A percentile compares a stretch with the other conserved stretches of the same genome.
Evolutionary conservation across 2,113 vertebrate species (phyloP).

Genomic region (Oceanites oceanicus): DNA sequence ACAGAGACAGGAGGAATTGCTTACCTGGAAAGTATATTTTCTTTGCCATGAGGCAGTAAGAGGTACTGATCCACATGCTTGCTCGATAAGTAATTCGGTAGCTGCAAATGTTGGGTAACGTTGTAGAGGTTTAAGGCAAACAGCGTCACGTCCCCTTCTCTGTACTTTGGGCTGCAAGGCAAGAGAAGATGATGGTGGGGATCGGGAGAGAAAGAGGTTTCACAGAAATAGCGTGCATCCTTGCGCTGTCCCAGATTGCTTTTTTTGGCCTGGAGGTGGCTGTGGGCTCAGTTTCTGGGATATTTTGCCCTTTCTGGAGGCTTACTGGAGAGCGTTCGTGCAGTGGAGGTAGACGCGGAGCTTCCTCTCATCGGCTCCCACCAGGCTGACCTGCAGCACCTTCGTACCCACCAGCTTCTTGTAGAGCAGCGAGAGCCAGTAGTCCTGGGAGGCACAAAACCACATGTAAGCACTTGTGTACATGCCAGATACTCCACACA

Average conservation of each 20-base stretch:
- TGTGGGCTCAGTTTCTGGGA: fast-evolving
- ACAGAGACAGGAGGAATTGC: not conserved
- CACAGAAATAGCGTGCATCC: fast-evolving
- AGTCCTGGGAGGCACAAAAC: constrained; percentile 76
- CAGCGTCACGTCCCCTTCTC: constrained; percentile 82
- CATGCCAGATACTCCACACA: not conserved
- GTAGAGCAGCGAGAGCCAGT: constrained; percentile 92
- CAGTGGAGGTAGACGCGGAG: constrained; percentile 91
- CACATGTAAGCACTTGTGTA: not conserved
- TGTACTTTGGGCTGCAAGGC: constrained; percentile 78
- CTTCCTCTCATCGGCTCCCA: not conserved
- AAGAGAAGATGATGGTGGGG: not conserved
- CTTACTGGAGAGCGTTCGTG: constrained; percentile 80
- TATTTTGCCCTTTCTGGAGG: not conserved
- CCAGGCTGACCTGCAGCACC: constrained; percentile 74
- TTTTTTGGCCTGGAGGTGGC: not conserved
- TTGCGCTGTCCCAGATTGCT: not conserved
- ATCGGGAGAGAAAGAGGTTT: not conserved
- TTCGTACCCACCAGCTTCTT: constrained; percentile 88
- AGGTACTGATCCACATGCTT: constrained; percentile 85
- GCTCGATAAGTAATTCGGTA: constrained; percentile 66
- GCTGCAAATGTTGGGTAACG: constrained; percentile 56
- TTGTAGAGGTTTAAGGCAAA: constrained; percentile 86
- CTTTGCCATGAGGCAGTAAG: constrained; percentile 77
- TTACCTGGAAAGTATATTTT: constrained; percentile 86